Percentiles rank a stretch among this genome's conserved stretches.
Evolutionary conservation across 1,140 invertebrate genomes (phyloP).

Genomic region (Amphibalanus amphitrite): DNA sequence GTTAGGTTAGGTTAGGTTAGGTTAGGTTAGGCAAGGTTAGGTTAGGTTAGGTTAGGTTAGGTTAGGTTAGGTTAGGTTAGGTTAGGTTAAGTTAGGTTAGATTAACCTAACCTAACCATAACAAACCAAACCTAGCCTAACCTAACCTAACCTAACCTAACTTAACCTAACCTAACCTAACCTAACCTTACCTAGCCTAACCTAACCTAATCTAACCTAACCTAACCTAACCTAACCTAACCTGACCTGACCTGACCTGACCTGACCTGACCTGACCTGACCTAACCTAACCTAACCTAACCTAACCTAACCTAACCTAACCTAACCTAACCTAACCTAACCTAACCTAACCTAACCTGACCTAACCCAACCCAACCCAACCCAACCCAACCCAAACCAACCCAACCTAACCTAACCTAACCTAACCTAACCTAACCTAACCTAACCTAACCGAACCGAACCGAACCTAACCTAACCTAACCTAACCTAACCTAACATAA

Average conservation of each 20-base stretch:
- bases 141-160: not conserved
- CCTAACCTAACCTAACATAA: too few species aligned
- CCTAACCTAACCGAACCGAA: too few species aligned
- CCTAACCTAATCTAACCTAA: not conserved
- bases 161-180: not conserved
- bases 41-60: slow-evolving; percentile 12
- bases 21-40: slow-evolving; percentile 10
- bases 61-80: slow-evolving; percentile 12
- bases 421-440: too few species aligned
- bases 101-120: too few species aligned
- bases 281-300: not conserved
- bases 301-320: not conserved
- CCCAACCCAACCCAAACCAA: too few species aligned
- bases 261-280: not conserved
- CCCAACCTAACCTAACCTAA: too few species aligned
- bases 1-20: slow-evolving; percentile 12
- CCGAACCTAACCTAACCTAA: too few species aligned
- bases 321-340: not conserved
- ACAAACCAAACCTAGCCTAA: too few species aligned
- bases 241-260: not conserved
- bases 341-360: not conserved
- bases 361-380: not conserved
- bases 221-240: not conserved
- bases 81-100: too few species aligned
- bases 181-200: slow-evolving; percentile 3